Percentiles rank a stretch among this genome's conserved stretches.
These are phyloP conservation scores for Drosophila stalkeri DNA, from an alignment of 2,888 invertebrate species.

Conservation along the genomic window DNA sequence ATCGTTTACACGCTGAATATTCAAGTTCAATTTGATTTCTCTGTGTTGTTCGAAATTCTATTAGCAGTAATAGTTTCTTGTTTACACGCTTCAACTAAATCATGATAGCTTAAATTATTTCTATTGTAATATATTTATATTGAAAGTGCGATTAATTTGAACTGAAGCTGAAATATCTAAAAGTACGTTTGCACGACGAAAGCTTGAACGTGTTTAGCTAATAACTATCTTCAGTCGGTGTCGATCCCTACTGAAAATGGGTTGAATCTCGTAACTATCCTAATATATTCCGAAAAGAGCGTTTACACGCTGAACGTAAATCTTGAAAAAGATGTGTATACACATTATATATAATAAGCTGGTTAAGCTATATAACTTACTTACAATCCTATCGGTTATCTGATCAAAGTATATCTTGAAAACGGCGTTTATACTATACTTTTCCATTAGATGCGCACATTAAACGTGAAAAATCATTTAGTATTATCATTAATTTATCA, in stretches of 20 bases:
- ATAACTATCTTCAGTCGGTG: background rate
- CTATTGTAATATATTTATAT: background rate
- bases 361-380: too few species aligned
- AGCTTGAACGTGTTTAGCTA: background rate
- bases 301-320: background rate
- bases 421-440: background rate
- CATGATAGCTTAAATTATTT: background rate
- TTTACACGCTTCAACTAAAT: background rate
- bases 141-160: background rate
- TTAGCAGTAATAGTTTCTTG: background rate
- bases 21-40: background rate
- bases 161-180: background rate
- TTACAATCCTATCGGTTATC: too few species aligned
- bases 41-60: background rate
- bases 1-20: background rate
- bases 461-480: background rate
- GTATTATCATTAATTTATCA: background rate
- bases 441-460: background rate
- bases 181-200: background rate
- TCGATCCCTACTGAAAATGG: too few species aligned
- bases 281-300: background rate
- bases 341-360: too few species aligned
- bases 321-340: too few species aligned
- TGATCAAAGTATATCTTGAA: too few species aligned
- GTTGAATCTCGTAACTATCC: too few species aligned